Evolutionary conservation across 2,113 vertebrate species (phyloP).

Genomic region (Haemorhous mexicanus): DNA sequence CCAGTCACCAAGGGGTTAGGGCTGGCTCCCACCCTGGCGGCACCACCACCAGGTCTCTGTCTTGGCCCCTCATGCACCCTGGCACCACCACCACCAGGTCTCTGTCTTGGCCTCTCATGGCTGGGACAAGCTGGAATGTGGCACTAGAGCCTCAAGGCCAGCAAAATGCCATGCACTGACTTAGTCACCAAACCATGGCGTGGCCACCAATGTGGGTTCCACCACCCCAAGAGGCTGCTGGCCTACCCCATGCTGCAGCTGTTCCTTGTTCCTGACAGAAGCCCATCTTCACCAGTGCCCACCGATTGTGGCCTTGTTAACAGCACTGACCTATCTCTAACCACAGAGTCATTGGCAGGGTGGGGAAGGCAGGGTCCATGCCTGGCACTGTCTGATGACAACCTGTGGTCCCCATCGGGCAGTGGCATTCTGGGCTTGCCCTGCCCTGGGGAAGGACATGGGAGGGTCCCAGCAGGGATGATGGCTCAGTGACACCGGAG

Average conservation of each 20-base stretch:
- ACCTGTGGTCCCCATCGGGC: background rate
- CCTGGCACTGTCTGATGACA: background rate
- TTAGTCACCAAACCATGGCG: background rate
- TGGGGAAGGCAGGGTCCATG: background rate
- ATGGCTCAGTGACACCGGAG: background rate
- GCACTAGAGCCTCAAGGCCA: background rate
- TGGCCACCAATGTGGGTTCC: background rate
- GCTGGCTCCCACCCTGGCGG: background rate
- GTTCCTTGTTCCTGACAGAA: background rate
- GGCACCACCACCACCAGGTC: background rate
- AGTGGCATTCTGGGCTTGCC: background rate
- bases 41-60: background rate
- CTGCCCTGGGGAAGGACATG: background rate
- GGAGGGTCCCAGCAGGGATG: background rate
- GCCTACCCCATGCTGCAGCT: background rate
- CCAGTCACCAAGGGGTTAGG: background rate
- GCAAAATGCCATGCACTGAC: background rate
- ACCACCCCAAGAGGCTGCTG: background rate
- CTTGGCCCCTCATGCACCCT: background rate
- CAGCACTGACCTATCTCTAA: background rate
- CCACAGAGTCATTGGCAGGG: rapidly evolving
- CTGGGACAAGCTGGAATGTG: background rate
- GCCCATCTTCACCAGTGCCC: slow-evolving; percentile 7
- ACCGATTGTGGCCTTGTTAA: rapidly evolving
- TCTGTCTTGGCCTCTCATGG: background rate